These are phyloP conservation scores for Helostoma temminkii DNA, from an alignment of 2,797 vertebrate genomes.

Conservation along the genomic window DNA sequence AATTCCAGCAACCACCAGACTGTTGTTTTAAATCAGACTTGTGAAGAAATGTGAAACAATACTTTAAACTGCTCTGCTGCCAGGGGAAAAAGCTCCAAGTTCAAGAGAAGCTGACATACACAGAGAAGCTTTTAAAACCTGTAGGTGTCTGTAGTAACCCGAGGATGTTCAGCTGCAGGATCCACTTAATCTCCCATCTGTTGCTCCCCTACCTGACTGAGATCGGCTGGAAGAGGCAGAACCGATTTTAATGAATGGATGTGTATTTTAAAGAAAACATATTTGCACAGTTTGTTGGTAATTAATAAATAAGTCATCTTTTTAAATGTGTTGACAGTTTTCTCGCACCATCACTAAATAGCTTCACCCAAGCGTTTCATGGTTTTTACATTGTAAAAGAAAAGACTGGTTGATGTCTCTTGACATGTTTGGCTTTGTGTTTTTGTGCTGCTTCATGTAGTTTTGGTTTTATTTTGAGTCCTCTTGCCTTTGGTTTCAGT, in stretches of 20 bases:
- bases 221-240: neutral
- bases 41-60: too few relatives aligned
- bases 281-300: slow-evolving; percentile 5
- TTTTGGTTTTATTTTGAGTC: slow-evolving; percentile 34
- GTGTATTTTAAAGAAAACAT: neutral
- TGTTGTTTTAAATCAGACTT: too few relatives aligned
- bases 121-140: slow-evolving; percentile 12
- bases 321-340: slow-evolving; percentile 1
- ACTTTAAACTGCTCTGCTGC: neutral
- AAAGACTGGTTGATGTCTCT: neutral
- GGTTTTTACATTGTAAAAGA: slow-evolving; percentile 10
- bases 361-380: too few relatives aligned
- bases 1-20: too few relatives aligned
- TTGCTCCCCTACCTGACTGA: slow-evolving; percentile 14
- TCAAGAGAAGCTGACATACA: neutral
- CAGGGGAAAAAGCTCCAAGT: neutral
- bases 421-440: neutral
- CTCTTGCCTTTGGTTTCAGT: slow-evolving; percentile 20
- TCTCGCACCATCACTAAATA: neutral
- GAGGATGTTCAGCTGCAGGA: slow-evolving; percentile 2
- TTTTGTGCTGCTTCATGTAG: neutral
- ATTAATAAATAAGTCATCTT: neutral
- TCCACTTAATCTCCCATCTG: neutral
- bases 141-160: slow-evolving; percentile 25
- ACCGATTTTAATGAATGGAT: neutral